A percentile compares a stretch with the other conserved stretches of the same genome.
Conservation (phyloP, 92 coral and sea anemone species). For the Epizoanthus rinbou region DNA sequence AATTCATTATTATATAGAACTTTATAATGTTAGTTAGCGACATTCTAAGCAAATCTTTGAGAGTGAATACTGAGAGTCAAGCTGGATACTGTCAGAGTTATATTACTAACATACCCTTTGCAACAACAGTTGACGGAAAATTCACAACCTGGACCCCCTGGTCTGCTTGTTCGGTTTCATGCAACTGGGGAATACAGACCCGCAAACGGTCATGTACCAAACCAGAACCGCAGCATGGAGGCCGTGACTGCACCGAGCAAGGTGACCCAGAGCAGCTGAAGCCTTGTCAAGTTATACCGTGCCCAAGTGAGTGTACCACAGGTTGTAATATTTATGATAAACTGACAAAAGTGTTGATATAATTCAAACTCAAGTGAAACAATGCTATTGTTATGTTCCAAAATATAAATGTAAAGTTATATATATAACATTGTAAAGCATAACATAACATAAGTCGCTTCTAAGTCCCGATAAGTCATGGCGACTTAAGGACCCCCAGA, state of each 20-base stretch:
- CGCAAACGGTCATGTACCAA: constrained; percentile 82
- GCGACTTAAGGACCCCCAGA: too few relatives aligned
- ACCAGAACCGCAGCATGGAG: constrained; percentile 99
- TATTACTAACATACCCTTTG: background rate
- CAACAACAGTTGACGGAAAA: constrained; percentile 81
- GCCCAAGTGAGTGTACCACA: constrained; percentile 79
- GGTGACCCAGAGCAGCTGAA: constrained; percentile 92
- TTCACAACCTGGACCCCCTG: constrained; percentile 91
- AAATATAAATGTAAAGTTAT: background rate
- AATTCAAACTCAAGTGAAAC: too few relatives aligned
- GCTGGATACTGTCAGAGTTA: background rate
- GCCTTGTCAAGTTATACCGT: constrained; percentile 91
- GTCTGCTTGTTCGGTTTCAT: constrained; percentile 91
- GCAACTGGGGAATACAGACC: constrained; percentile 90
- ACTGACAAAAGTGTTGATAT: background rate
- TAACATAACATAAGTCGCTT: too few relatives aligned
- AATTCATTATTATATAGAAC: too few relatives aligned
- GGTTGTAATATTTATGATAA: background rate
- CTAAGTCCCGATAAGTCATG: too few relatives aligned
- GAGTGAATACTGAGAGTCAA: too few relatives aligned
- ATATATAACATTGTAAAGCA: too few relatives aligned
- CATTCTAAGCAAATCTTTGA: background rate
- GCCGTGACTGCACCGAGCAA: constrained; percentile 92
- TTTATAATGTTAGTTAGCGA: too few relatives aligned
- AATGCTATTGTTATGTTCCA: background rate